A percentile compares a stretch with the other conserved stretches of the same genome.
These are phyloP conservation scores for Pseudorhombus dupliciocellatus DNA, from an alignment of 2,113 vertebrate species.

Conservation along the genomic window DNA sequence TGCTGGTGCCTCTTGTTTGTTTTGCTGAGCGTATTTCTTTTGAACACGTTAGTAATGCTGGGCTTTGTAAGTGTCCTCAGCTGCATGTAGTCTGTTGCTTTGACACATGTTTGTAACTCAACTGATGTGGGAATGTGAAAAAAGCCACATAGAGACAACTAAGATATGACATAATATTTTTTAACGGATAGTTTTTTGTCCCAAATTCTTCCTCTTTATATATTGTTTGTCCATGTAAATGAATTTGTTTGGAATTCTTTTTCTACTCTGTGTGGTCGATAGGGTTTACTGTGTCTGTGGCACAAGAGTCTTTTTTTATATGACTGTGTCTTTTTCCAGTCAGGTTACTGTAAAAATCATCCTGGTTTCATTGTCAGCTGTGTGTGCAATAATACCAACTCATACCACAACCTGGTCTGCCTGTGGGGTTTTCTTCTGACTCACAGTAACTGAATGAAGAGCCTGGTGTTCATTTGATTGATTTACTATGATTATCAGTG, in stretches of 20 bases:
- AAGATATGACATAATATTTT: not conserved
- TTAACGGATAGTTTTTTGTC: not conserved
- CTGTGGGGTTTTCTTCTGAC: conserved; percentile 16
- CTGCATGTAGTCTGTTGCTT: not conserved
- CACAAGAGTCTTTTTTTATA: conserved; percentile 35
- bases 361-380: conserved; percentile 28
- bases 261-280: conserved; percentile 13
- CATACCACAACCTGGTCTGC: conserved; percentile 6
- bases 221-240: conserved; percentile 16
- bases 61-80: not conserved
- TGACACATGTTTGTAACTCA: conserved; percentile 15
- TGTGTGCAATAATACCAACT: conserved; percentile 55
- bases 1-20: too few species aligned
- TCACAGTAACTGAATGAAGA: not conserved
- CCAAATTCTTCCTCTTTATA: conserved; percentile 25
- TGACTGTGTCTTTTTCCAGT: conserved; percentile 33
- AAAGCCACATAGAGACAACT: not conserved
- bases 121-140: conserved; percentile 48
- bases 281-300: conserved; percentile 37
- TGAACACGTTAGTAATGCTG: not conserved
- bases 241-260: conserved; percentile 5
- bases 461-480: not conserved
- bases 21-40: not conserved
- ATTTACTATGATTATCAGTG: too few species aligned
- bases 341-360: conserved; percentile 20